Base-by-base conservation (phyloP, 2,113 vertebrate species). In the Bubo blakistoni region DNA sequence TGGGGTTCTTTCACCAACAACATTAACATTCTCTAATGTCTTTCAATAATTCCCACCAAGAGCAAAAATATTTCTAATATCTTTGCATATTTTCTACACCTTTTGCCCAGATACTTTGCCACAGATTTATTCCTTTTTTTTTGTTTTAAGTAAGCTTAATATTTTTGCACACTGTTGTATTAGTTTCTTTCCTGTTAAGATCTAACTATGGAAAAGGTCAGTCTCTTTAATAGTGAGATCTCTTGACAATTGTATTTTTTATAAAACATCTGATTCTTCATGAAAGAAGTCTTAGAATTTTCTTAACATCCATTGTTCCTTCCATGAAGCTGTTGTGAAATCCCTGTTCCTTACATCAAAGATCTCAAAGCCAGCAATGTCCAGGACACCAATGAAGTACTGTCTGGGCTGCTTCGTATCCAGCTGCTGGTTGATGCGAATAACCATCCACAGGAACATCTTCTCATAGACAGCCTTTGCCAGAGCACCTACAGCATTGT, bases 341-440 rank as follows among this genome's bases (percentile, higher is more conserved):
- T n/a, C 57, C 20, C 8, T n/a, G 11, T 51, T 81, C 88, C 98
- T 98, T 90, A 98, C 98, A 82, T 98, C 98, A 88, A 98, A 98
- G 92, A 98, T 98, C 90, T 98, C 98, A 44, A 98, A 98, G 80
- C 98, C 98, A 44, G 98, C 98, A 7, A 98, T 98, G 86, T 98
- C 98, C 96, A 98, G 81, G 36, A 98, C 98, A 73, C 98, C 98
- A 4, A 98, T 98, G 93, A 98, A 98, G 86, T 98, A 98, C 66
- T 98, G 98, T 62, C 98, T 94, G 61, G 98, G 96, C 27, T 98
- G 98, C 52, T 98, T 98, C 24, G 98, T 98, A 34, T 98, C 98
- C 93, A 98, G 96, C 49, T 98, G 98, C 54, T 98, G 46, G 46
- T 47, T 47, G 46, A 47, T 47, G 46, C 46, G 46, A 47, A 47